Percentiles rank a stretch among this genome's conserved stretches.
Conservation (phyloP, 2,113 vertebrate genomes). For the Paraplagusia blochii region DNA sequence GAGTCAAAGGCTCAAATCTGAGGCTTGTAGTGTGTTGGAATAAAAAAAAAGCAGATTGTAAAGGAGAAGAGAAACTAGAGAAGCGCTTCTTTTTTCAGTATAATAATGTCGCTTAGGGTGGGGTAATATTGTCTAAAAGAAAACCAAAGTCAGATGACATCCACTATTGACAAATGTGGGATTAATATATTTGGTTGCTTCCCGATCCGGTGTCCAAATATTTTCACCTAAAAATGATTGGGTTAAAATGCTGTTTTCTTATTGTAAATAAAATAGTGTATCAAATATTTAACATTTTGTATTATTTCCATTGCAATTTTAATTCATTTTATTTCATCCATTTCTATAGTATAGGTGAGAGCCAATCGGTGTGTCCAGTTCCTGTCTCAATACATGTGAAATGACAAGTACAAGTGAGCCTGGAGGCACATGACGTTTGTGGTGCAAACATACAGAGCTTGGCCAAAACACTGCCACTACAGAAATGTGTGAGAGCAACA, state of each 20-base stretch:
- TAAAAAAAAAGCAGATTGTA: background rate
- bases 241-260: too few relatives aligned
- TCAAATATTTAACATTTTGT: too few relatives aligned
- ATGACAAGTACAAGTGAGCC: constrained; percentile 18
- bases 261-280: too few relatives aligned
- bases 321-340: too few relatives aligned
- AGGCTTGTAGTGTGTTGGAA: constrained; percentile 15
- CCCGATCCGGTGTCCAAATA: too few relatives aligned
- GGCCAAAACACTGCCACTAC: constrained; percentile 19
- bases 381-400: background rate
- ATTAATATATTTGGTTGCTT: too few relatives aligned
- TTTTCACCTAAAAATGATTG: too few relatives aligned
- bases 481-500: background rate
- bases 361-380: background rate
- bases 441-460: constrained; percentile 36
- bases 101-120: background rate
- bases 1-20: constrained; percentile 5
- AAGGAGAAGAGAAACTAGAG: constrained; percentile 46
- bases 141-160: background rate
- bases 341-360: too few relatives aligned
- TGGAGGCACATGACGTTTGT: constrained; percentile 25
- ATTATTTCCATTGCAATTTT: too few relatives aligned
- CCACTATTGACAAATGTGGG: too few relatives aligned
- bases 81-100: constrained; percentile 1
- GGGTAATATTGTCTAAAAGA: background rate